Base-by-base conservation (phyloP, 2,113 vertebrate genomes). In the Sclerurus mexicanus region DNA sequence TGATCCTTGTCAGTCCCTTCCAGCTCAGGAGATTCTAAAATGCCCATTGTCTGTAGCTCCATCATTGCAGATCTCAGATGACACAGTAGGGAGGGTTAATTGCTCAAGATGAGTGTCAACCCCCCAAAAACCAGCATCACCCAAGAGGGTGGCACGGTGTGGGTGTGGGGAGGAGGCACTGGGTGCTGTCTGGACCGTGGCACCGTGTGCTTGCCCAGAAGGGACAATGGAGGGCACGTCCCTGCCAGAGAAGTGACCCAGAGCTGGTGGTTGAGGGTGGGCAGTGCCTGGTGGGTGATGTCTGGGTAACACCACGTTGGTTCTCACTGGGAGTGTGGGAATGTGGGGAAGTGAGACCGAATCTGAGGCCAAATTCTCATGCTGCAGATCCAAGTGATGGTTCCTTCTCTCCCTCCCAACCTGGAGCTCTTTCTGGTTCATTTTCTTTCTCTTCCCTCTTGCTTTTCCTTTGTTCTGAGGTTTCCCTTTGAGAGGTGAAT, bases 401-500 rank as follows among this genome's bases (percentile, higher is more conserved):
- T 72, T 97, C 93, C 75, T 93, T 63, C 72, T 78, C 40, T 71
- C 88, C 64, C 62, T 78, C 58, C 66, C 73, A 71, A 39, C 60
- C 86, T 33, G 40, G 64, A 87, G 90, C 88, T 96, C 23, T 64
- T 77, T 92, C 90, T 60, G 76, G 72, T 78, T 78, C 53, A 79
- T 96, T 95, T 81, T 53, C 92, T 89, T 67, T 83, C 88, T 87
- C 80, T 74, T 93, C 81, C 33, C 49, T 94, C 83, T 96, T 90
- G 86, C 88, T 94, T 63, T 92, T 68, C 40, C 75, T 95, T 64
- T 10, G 28, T 90, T 88, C 95, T 37, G 86, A 90, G 76, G 69
- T 93, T 92, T 93, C 78, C 83, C 80, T 93, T 93, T 67, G 86
- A 60, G 90, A 75, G 90, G 60, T 86, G 85, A 68, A 39, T 80